These are phyloP conservation scores for Oophaga pumilio DNA, from an alignment of 2,113 vertebrate species.

Conservation along the genomic window DNA sequence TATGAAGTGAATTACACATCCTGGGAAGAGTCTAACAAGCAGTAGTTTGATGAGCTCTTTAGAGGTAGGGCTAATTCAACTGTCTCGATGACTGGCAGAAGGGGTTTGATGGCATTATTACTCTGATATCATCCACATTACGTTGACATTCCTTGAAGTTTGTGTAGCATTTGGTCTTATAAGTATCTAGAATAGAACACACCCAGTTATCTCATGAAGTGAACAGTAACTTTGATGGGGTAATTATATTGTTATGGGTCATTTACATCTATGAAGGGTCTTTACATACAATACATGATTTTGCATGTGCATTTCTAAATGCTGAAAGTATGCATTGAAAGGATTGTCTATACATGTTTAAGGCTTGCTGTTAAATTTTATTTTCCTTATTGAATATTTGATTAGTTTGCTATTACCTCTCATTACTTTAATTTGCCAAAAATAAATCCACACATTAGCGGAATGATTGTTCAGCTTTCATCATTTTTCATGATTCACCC, in stretches of 20 bases:
- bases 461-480: no score
- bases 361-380: background rate
- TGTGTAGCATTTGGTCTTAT: constrained; percentile 24
- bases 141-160: constrained; percentile 18
- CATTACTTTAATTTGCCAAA: background rate
- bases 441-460: no score
- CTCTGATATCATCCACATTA: constrained; percentile 19
- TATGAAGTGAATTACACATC: background rate
- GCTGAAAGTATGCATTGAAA: background rate
- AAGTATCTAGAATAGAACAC: constrained; percentile 17
- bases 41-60: background rate
- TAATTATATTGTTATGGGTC: constrained; percentile 1
- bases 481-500: no score
- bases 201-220: constrained; percentile 35
- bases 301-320: background rate
- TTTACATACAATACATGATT: constrained; percentile 11
- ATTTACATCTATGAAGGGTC: background rate
- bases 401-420: background rate
- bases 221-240: constrained; percentile 27
- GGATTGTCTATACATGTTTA: background rate
- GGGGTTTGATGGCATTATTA: constrained; percentile 33
- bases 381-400: background rate
- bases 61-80: background rate
- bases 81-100: constrained; percentile 36
- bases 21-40: background rate